These are phyloP conservation scores for Rhadina sibilatrix DNA, from an alignment of 2,113 vertebrate genomes.

Conservation along the genomic window DNA sequence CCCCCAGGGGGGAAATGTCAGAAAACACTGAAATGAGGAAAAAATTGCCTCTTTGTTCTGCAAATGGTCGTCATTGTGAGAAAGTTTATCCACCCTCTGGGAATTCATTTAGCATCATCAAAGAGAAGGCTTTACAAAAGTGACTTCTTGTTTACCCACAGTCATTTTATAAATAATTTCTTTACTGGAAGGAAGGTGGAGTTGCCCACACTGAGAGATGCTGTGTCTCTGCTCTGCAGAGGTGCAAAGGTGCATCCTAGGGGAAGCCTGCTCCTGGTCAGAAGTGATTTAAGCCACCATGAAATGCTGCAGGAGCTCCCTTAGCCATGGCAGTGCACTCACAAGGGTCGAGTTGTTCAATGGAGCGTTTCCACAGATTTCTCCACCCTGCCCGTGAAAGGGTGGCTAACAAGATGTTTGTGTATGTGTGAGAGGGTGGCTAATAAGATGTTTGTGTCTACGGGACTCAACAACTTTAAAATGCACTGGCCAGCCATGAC, in stretches of 20 bases:
- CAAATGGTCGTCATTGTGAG: constrained; percentile 27
- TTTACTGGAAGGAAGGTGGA: not conserved
- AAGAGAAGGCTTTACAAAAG: constrained; percentile 16
- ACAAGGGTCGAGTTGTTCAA: not conserved
- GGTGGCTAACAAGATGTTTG: not conserved
- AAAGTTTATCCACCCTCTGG: constrained; percentile 49
- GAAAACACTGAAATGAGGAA: constrained; percentile 18
- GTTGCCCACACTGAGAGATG: not conserved
- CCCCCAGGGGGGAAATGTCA: constrained; percentile 1
- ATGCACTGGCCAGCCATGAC: not conserved
- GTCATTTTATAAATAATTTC: not conserved
- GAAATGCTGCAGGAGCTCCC: not conserved
- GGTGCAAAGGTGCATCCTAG: not conserved
- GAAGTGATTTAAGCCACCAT: not conserved
- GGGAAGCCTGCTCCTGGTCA: not conserved
- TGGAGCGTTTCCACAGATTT: not conserved
- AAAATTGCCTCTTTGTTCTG: constrained; percentile 49
- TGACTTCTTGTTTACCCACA: constrained; percentile 16
- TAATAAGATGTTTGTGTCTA: not conserved
- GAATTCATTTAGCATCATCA: constrained; percentile 43
- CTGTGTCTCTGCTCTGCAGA: not conserved
- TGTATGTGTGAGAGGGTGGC: not conserved
- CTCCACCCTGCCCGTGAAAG: not conserved
- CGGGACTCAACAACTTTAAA: not conserved
- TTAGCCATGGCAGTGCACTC: not conserved